phyloP scores from a whole-genome alignment of 2,888 invertebrate species.

The Leptopilina syphax region DNA sequence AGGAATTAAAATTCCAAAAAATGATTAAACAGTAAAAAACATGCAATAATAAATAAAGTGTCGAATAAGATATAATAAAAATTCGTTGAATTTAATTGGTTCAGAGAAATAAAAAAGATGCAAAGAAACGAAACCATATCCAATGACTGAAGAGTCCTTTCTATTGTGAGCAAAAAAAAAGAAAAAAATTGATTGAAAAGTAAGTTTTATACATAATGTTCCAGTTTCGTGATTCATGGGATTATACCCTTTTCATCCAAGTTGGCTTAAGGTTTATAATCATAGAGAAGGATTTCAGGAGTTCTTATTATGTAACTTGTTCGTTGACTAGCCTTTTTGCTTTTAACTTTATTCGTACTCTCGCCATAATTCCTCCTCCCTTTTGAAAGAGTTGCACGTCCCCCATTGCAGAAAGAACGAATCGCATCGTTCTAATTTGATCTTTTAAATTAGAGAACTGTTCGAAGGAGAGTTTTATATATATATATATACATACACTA shows the following conservation, averaged over 20 bases:
- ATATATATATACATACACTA: too few relatives aligned
- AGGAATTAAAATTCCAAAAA: too few relatives aligned
- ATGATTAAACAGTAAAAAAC: too few relatives aligned
- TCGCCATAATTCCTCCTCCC: constrained; percentile 24
- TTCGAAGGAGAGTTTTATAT: constrained; percentile 40
- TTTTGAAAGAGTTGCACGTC: constrained; percentile 49
- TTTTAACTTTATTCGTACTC: constrained; percentile 37
- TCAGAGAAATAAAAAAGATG: too few relatives aligned
- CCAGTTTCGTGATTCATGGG: constrained; percentile 20
- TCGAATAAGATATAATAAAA: too few relatives aligned
- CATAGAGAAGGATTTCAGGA: constrained; percentile 41
- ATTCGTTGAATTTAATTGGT: too few relatives aligned
- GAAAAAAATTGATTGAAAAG: constrained; percentile 1
- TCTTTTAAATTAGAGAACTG: constrained; percentile 55
- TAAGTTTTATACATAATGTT: neutral
- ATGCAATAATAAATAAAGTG: too few relatives aligned
- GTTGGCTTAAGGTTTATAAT: constrained; percentile 17
- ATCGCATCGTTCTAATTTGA: constrained; percentile 53
- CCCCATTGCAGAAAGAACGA: constrained; percentile 35
- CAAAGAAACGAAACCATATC: too few relatives aligned
- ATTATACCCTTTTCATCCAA: constrained; percentile 9
- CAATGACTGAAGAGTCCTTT: too few relatives aligned
- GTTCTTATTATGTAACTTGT: constrained; percentile 43
- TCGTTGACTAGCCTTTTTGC: constrained; percentile 39
- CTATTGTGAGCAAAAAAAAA: too few relatives aligned